phyloP scores from a whole-genome alignment of 2,113 vertebrate species.

The Tringa solitaria region DNA sequence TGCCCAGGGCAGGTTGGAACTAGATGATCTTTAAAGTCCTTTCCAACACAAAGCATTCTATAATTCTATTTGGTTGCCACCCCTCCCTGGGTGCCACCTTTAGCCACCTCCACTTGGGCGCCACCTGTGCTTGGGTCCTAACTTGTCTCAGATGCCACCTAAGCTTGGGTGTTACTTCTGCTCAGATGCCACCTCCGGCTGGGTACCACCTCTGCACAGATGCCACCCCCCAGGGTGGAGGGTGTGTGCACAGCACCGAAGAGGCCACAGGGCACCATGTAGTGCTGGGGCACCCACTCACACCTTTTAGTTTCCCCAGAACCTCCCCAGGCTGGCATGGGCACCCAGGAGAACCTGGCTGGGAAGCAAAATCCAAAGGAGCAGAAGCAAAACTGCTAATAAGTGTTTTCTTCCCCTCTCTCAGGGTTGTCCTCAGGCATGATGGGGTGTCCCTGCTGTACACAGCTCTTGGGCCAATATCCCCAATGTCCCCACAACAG shows the following conservation, averaged over 20 bases:
- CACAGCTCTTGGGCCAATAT: not conserved
- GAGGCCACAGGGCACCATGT: not conserved
- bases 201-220: not conserved
- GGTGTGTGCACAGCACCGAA: accelerated
- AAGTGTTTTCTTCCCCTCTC: not conserved
- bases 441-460: no score
- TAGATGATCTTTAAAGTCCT: no score
- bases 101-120: not conserved
- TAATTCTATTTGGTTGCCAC: no score
- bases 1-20: no score
- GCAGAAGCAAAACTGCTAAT: not conserved
- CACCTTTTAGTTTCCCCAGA: not conserved
- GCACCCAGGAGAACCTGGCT: not conserved
- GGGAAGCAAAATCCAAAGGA: not conserved
- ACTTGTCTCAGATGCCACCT: not conserved
- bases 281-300: accelerated
- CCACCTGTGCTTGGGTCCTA: not conserved
- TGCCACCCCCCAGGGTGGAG: accelerated
- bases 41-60: no score
- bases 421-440: not conserved
- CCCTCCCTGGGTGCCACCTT: not conserved
- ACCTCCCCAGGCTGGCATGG: not conserved
- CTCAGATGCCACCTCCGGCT: not conserved
- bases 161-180: not conserved
- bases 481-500: not conserved